Evolutionary conservation across 2,797 vertebrate species (phyloP).

Genomic region (Crenichthys baileyi): DNA sequence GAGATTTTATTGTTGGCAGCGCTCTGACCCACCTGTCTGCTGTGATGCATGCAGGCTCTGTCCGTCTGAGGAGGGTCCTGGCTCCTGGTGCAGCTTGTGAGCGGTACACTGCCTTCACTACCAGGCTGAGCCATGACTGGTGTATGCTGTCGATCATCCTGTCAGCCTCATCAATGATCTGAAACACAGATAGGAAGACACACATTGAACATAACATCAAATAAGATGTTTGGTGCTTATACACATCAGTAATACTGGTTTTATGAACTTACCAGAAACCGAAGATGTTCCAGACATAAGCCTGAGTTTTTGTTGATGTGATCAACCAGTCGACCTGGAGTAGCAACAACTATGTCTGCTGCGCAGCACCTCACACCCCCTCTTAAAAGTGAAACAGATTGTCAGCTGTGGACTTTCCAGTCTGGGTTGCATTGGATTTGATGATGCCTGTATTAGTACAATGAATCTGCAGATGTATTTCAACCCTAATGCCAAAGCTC

Average conservation of each 20-base stretch:
- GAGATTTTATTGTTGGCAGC: not conserved
- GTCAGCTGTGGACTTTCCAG: not conserved
- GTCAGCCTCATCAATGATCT: conserved; percentile 96
- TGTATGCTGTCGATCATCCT: conserved; percentile 97
- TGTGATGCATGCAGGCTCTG: conserved; percentile 77
- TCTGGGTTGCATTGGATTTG: too few species aligned
- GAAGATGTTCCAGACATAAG: conserved; percentile 87
- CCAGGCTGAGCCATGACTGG: conserved; percentile 91
- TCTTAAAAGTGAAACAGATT: conserved; percentile 49
- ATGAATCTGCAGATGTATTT: too few species aligned
- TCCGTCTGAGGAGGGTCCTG: conserved; percentile 78
- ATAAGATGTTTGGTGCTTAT: accelerated
- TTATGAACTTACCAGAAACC: conserved; percentile 86
- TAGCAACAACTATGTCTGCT: conserved; percentile 93
- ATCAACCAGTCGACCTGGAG: conserved; percentile 93
- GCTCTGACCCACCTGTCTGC: conserved; percentile 84
- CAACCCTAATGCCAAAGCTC: too few species aligned
- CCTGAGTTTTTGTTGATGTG: conserved; percentile 89
- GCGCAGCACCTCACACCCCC: conserved; percentile 77
- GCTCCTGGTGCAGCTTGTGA: conserved; percentile 25
- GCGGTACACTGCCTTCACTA: conserved; percentile 84
- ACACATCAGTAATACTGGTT: too few species aligned
- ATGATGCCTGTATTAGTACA: not conserved
- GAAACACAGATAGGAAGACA: not conserved
- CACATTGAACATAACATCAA: not conserved